A percentile compares a stretch with the other conserved stretches of the same genome.
phyloP scores from a whole-genome alignment of 2,888 invertebrate genomes.

The Bellardia bayeri region DNA sequence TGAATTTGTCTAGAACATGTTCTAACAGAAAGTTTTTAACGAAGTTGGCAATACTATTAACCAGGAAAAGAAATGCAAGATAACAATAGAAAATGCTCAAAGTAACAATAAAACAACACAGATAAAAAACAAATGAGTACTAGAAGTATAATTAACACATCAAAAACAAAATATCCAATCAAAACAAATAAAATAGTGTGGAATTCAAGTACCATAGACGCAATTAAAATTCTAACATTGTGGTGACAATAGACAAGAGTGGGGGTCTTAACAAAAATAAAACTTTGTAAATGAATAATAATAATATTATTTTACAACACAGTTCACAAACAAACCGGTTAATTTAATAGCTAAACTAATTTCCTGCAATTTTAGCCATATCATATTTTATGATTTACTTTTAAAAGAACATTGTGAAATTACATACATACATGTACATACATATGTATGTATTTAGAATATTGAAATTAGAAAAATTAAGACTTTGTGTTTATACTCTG shows the following conservation, averaged over 20 bases:
- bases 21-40: conserved; percentile 6
- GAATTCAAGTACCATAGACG: conserved; percentile 27
- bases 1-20: not conserved
- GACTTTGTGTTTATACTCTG: not conserved
- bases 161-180: not conserved
- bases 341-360: not conserved
- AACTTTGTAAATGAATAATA: not conserved
- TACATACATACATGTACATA: not conserved
- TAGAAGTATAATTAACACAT: conserved; percentile 19
- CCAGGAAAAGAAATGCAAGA: conserved; percentile 4
- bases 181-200: conserved; percentile 22
- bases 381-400: not conserved
- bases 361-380: not conserved
- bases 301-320: conserved; percentile 30
- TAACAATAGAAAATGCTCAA: conserved; percentile 32
- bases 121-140: conserved; percentile 29
- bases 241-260: not conserved
- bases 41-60: conserved; percentile 28
- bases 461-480: not conserved
- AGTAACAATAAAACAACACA: conserved; percentile 12
- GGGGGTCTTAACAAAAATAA: conserved; percentile 11
- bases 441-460: not conserved
- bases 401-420: conserved; percentile 42
- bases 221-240: conserved; percentile 46
- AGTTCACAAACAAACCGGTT: not conserved